Evolutionary conservation across 2,888 invertebrate genomes (phyloP).

Genomic region (Parochlus steinenii): DNA sequence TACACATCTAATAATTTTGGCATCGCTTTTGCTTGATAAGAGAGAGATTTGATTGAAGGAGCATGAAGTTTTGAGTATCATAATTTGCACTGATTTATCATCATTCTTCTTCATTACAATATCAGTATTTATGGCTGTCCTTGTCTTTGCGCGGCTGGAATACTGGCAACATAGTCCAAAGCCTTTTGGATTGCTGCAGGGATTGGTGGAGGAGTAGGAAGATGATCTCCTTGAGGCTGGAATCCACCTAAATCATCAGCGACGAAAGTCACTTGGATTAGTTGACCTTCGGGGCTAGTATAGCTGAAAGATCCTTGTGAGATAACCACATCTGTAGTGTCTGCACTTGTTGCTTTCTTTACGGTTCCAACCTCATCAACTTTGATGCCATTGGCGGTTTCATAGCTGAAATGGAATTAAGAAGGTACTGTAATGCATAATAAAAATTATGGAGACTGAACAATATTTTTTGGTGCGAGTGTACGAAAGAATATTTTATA

Average conservation of each 20-base stretch:
- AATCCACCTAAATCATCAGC: constrained; percentile 58
- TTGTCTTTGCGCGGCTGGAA: constrained; percentile 35
- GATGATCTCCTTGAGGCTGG: constrained; percentile 45
- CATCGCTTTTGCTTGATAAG: neutral
- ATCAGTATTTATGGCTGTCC: neutral
- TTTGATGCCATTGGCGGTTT: constrained; percentile 67
- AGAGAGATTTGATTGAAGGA: too few relatives aligned
- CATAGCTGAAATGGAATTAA: constrained; percentile 39
- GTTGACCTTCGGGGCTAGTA: constrained; percentile 52
- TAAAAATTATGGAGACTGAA: constrained; percentile 2
- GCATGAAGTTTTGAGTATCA: too few relatives aligned
- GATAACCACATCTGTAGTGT: constrained; percentile 46
- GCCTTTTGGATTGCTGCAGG: constrained; percentile 61
- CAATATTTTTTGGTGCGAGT: neutral
- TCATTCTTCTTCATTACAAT: too few relatives aligned
- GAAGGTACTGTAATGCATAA: neutral
- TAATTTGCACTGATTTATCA: too few relatives aligned
- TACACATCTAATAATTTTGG: neutral
- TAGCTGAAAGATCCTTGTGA: constrained; percentile 50
- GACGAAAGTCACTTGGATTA: constrained; percentile 47
- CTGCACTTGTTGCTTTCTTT: constrained; percentile 52
- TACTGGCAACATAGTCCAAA: constrained; percentile 48
- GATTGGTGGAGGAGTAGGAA: constrained; percentile 61
- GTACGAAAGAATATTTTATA: too few relatives aligned
- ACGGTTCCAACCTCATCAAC: constrained; percentile 62